Base-by-base conservation (phyloP, 2,113 vertebrate species). In the Pollachius pollachius region DNA sequence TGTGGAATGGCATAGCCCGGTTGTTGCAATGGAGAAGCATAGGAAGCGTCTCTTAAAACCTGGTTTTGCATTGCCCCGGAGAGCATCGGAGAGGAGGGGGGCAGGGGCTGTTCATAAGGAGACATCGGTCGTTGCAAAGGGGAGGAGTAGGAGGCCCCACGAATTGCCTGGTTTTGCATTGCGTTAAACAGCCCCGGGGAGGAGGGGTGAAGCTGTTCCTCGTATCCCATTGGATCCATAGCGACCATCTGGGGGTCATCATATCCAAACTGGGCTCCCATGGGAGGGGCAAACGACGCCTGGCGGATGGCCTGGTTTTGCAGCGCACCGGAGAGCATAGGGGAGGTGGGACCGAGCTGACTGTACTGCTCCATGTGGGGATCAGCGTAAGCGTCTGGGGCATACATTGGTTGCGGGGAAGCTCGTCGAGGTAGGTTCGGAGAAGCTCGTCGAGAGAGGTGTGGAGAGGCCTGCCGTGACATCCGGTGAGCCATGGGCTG, bases 11-110 rank as follows among this genome's bases (percentile, higher is more conserved):
- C 3, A 72, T 88, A 83, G 34, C 83, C 78, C 58, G 84, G 86
- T 37, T 69, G 79, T 65, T 77, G 84, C 52, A 90, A 54, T 9
- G 83, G 62, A 7, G 87, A 74, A 13, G n/a, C 73, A 76, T 78
- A 92, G 1, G 86, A 84, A 8, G 87, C 85, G 52, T 83, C 83
- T 41, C 54, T 69, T 18, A 91, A 16, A 1, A 52, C 62, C n/a
- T 86, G 86, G 60, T 86, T 82, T 52, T 89, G 86, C 56, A 91
- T 56, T 41, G 89, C 88, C 21, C 63, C 75, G 23, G 85, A 83
- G 15, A 91, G 15, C 70, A 80, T 67, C 12, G 89, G 87, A 19
- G 84, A 87, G 17, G 72, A 78, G 58, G 79, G 79, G 1, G 65
- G 48, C 67, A 75, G 76, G 9, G 79, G 69, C 37, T 79, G 67